phyloP scores from a whole-genome alignment of 1,140 invertebrate genomes.

The Mycetomoellerius zeteki region DNA sequence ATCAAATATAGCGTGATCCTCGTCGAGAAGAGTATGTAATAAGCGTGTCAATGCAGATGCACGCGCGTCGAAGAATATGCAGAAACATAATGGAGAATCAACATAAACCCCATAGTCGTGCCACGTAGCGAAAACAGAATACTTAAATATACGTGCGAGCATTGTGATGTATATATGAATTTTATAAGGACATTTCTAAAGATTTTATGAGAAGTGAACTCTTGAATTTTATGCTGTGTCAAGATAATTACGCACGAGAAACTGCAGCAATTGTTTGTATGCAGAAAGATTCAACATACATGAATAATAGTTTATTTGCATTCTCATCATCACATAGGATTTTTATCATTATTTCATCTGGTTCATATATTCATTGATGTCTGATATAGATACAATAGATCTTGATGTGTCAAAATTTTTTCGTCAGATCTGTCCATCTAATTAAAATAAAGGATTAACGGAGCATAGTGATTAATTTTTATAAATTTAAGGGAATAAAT shows the following conservation, averaged over 20 bases:
- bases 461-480: constrained; percentile 28
- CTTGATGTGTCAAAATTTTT: background rate
- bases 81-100: background rate
- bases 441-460: constrained; percentile 44
- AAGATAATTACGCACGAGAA: background rate
- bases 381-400: background rate
- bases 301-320: background rate
- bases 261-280: background rate
- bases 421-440: background rate
- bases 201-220: background rate
- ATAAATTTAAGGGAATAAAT: background rate
- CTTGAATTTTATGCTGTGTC: background rate
- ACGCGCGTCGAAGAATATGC: background rate
- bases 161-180: background rate
- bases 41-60: constrained; percentile 50
- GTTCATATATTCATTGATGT: background rate
- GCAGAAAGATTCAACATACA: background rate
- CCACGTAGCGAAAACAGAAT: background rate
- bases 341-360: background rate
- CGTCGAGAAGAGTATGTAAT: constrained; percentile 17
- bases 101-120: background rate
- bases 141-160: background rate
- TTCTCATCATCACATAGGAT: background rate
- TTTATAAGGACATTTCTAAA: background rate
- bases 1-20: constrained; percentile 57